Base-by-base conservation (phyloP, 2,113 vertebrate species). In the Morone saxatilis region DNA sequence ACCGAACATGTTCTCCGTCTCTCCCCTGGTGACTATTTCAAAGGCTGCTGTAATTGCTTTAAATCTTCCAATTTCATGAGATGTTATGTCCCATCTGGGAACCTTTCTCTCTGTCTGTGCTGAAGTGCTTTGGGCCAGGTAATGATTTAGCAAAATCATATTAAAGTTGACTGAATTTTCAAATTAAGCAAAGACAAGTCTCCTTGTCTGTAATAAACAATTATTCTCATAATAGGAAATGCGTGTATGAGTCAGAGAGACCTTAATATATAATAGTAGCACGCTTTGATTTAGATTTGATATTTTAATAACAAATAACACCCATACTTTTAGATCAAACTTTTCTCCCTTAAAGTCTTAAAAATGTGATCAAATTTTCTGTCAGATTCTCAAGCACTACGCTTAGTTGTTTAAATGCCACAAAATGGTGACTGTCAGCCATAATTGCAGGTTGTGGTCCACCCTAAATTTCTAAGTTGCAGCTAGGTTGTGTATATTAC, bases 391-490 rank as follows among this genome's bases (percentile, higher is more conserved):
- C 8, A 57, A 62, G 71, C 45, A 4, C 73, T 20, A 17, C 51
- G 16, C 78, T 65, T 17, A 53, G 70, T 86, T 83, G 76, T 73
- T 75, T 61, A 50, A 65, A 81, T 14, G 67, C 92, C 89, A 54
- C 89, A 88, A 62, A 85, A 81, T 73, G 81, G 79, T 38, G 81
- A 78, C 85, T 61, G 76, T 20, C 12, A 5, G 88, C 89, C 91
- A 87, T 90, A 93, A 94, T 94, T 92, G 69, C 73, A 89, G 56
- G 81, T 83, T 91, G 81, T 5, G 89, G 91, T 80, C 31, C 38
- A 8, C 78, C 86, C 86, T 50, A 89, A 92, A 93, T 90, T 90
- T 87, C 86, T 91, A 92, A 16, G 91, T 86, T 92, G 88, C 57
- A 60, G 85, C 70, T n/a, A 9, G n/a, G 66, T 60, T 80, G 63